These are phyloP conservation scores for Glyphotaelius pellucidus DNA, from an alignment of 2,888 invertebrate genomes.

Conservation along the genomic window DNA sequence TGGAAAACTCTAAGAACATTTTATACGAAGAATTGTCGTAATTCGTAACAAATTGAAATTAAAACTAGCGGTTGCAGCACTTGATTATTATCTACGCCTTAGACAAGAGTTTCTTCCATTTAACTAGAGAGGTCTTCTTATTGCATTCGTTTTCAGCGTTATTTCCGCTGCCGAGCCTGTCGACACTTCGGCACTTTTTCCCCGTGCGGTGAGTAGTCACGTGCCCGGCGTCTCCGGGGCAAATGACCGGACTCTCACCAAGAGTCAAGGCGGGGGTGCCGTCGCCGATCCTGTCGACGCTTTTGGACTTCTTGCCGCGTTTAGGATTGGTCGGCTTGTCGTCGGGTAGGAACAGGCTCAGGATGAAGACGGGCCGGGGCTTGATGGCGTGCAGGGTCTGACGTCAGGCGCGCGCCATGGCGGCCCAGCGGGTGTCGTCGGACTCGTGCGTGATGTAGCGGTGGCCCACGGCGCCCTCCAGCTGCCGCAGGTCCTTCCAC, in stretches of 20 bases:
- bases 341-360: conserved; percentile 59
- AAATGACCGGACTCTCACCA: conserved; percentile 4
- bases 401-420: conserved; percentile 70
- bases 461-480: conserved; percentile 80
- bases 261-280: conserved; percentile 46
- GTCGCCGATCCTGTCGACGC: conserved; percentile 62
- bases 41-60: neutral
- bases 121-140: conserved; percentile 53
- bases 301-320: conserved; percentile 62
- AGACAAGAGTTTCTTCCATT: conserved; percentile 64
- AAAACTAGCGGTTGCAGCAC: neutral
- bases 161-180: conserved; percentile 48
- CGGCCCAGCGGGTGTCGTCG: conserved; percentile 93
- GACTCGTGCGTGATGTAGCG: conserved; percentile 93
- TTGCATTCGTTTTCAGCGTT: conserved; percentile 39
- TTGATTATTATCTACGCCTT: conserved; percentile 56
- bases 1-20: conserved; percentile 25
- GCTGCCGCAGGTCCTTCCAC: conserved; percentile 94
- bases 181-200: conserved; percentile 63
- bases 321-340: conserved; percentile 44
- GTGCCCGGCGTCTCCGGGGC: neutral
- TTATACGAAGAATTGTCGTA: neutral
- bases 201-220: conserved; percentile 36
- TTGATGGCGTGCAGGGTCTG: conserved; percentile 65
- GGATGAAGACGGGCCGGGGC: conserved; percentile 50